Evolutionary conservation across 2,888 invertebrate species (phyloP), one percentile per base, ranked within the genome.

Genomic region (Tillus elongatus): DNA sequence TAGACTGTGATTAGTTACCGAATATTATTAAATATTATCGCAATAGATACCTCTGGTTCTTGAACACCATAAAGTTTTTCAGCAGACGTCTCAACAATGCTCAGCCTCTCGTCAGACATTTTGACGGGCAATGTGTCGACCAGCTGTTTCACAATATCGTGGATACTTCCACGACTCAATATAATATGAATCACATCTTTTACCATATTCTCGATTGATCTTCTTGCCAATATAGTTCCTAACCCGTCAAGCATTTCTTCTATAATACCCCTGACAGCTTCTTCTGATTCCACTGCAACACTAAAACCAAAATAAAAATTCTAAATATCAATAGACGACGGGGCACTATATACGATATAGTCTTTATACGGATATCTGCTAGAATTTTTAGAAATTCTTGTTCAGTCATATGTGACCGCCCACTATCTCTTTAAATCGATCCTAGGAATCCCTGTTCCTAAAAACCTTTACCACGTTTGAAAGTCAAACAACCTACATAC

Each of bases 61-160:
- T 55, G 51, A 13, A 62, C 33, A 13, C 41, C 31, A 37, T 49
- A 52, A 13, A 65, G 38, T 43, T 54, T 52, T 37, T 61, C 60
- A 1, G 63, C 60, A 10, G 53, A 47, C 2, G 40, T 35, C 39
- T 59, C 56, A 10, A 66, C 43, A 3, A 56, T 40, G 4, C 46
- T 45, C 14, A 44, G 45, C 35, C 62, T 52, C 15, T 54, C 47
- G 4, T 54, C 54, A 10, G 43, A 42, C 2, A 53, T 47, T 13
- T 13, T 13, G 4, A 50, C 42, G 9, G 58, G 58, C 15, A 63
- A 37, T 34, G 52, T 47, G 4, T 49, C 39, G 1, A 58, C 35
- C 12, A 63, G 46, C 35, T 57, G 57, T 2, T 56, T 46, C 6
- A 59, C 43, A 4, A 62, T 54, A 24, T 53, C 52, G 4, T 45